Percentiles rank a stretch among this genome's conserved stretches.
Conservation (phyloP, 2,113 vertebrate species). For the Plectropomus leopardus region DNA sequence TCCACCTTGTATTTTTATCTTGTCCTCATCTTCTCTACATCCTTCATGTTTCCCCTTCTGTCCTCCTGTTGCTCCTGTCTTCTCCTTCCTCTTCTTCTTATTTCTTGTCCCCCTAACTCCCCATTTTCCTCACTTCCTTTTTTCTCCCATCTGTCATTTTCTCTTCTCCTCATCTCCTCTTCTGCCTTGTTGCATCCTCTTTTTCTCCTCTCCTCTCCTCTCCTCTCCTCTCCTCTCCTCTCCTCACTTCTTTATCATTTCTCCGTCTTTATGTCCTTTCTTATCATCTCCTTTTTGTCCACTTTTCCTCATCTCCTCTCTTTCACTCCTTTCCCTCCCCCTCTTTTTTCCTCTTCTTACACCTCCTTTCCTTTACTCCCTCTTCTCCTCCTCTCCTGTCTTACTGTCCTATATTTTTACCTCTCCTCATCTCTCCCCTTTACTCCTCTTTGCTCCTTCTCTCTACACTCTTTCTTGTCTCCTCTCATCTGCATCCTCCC, state of each 20-base stretch:
- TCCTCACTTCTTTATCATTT: too few relatives aligned
- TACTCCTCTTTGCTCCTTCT: background rate
- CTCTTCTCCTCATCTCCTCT: background rate
- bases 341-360: background rate
- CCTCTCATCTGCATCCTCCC: background rate
- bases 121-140: too few relatives aligned
- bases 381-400: too few relatives aligned
- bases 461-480: background rate
- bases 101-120: fast-evolving
- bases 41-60: too few relatives aligned
- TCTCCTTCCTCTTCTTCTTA: fast-evolving
- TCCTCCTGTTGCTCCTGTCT: too few relatives aligned
- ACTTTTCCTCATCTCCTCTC: background rate
- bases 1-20: too few relatives aligned
- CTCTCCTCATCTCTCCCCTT: background rate
- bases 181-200: too few relatives aligned
- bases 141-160: background rate
- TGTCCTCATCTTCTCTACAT: too few relatives aligned
- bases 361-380: too few relatives aligned
- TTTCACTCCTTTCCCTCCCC: background rate
- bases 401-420: background rate
- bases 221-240: fast-evolving
- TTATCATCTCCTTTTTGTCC: too few relatives aligned
- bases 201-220: background rate
- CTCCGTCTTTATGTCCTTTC: too few relatives aligned